phyloP scores from a whole-genome alignment of 2,797 vertebrate genomes.

The Sparus aurata region DNA sequence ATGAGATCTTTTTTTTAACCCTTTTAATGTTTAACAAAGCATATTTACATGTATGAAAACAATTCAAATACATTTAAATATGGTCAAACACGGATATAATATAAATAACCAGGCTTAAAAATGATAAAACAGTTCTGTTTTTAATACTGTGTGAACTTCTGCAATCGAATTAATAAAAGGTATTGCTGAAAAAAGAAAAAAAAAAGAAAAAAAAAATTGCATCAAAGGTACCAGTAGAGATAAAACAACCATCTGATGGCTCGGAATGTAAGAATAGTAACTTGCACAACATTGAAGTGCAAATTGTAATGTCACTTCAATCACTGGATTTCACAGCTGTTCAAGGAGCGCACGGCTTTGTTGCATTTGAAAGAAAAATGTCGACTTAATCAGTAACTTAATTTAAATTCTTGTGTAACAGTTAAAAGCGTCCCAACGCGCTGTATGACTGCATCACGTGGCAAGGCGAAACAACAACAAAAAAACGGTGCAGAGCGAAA shows the following conservation, averaged over 20 bases:
- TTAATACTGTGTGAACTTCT: not conserved
- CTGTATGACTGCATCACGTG: not conserved
- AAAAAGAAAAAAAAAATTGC: too few relatives aligned
- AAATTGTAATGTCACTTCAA: slow-evolving; percentile 29
- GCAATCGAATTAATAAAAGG: slow-evolving; percentile 12
- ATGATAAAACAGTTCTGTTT: too few relatives aligned
- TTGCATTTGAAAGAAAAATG: slow-evolving; percentile 31
- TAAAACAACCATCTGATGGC: slow-evolving; percentile 21
- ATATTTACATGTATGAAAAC: too few relatives aligned
- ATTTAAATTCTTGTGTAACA: slow-evolving; percentile 9
- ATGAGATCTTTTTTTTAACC: too few relatives aligned
- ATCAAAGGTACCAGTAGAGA: slow-evolving; percentile 4
- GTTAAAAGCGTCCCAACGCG: slow-evolving; percentile 19
- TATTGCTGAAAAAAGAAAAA: too few relatives aligned
- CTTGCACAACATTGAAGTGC: slow-evolving; percentile 21
- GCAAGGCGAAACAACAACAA: not conserved
- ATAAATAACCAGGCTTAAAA: too few relatives aligned
- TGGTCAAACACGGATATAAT: too few relatives aligned
- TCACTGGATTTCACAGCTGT: slow-evolving; percentile 20
- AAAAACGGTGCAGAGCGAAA: slow-evolving; percentile 17
- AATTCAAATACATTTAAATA: too few relatives aligned
- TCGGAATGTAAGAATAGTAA: slow-evolving; percentile 23
- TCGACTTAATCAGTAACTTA: not conserved
- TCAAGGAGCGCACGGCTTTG: slow-evolving; percentile 16
- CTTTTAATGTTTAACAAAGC: too few relatives aligned